Evolutionary conservation across 2,888 invertebrate species (phyloP).

Genomic region (Pristionchus mayeri): DNA sequence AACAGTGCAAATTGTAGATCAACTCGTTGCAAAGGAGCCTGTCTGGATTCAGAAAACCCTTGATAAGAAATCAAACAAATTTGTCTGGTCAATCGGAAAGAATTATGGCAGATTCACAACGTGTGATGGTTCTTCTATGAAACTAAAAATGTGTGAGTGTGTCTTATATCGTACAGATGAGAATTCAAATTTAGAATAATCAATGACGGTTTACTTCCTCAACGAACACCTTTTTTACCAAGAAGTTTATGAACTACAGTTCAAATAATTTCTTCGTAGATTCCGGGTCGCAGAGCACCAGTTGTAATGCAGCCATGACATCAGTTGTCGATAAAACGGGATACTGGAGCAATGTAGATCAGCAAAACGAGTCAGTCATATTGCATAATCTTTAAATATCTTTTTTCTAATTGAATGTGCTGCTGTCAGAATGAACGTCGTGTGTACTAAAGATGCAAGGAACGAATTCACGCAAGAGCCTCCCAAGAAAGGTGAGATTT

Average conservation of each 20-base stretch:
- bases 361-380: background rate
- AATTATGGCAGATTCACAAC: background rate
- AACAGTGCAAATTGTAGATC: too few relatives aligned
- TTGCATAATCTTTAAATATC: background rate
- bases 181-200: background rate
- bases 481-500: too few relatives aligned
- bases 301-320: background rate
- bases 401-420: background rate
- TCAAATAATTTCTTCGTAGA: background rate
- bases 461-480: background rate
- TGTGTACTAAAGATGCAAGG: background rate
- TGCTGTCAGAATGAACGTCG: background rate
- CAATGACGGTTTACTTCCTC: background rate
- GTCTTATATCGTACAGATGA: background rate
- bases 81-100: background rate
- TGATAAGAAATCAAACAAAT: background rate
- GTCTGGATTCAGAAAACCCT: background rate
- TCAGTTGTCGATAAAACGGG: background rate
- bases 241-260: too few relatives aligned
- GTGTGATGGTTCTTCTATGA: background rate
- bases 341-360: background rate
- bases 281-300: background rate
- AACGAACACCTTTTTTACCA: too few relatives aligned
- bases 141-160: background rate
- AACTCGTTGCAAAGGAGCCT: too few relatives aligned